A percentile compares a stretch with the other conserved stretches of the same genome.
phyloP scores from a whole-genome alignment of 1,140 invertebrate species.

The Capitella teleta region DNA sequence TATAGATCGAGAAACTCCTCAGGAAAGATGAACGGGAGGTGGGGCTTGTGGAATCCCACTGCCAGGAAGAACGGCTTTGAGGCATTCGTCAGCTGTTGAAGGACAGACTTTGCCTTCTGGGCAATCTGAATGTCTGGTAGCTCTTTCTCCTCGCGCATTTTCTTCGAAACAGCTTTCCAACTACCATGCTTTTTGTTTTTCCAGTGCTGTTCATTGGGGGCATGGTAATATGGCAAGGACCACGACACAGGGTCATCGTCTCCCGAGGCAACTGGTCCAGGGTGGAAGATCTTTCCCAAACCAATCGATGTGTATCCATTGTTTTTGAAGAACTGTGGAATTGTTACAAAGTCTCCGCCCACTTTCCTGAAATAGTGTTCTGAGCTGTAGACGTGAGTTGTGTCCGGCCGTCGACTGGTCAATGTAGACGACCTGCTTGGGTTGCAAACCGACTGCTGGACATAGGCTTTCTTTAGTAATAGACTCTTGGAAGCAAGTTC shows the following conservation, averaged over 20 bases:
- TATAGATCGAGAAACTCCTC: background rate
- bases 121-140: constrained; percentile 1
- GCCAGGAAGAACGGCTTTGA: constrained; percentile 4
- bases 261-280: background rate
- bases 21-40: constrained; percentile 6
- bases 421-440: constrained; percentile 12
- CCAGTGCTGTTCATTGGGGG: constrained; percentile 1
- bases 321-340: constrained; percentile 11
- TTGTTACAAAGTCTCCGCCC: constrained; percentile 6
- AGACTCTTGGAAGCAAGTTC: constrained; percentile 51
- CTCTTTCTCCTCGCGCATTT: background rate
- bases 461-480: constrained; percentile 55
- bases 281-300: constrained; percentile 13
- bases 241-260: constrained; percentile 12
- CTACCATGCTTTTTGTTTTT: background rate
- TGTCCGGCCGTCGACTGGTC: constrained; percentile 14
- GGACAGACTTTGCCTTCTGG: no score
- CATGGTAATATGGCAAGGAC: constrained; percentile 10
- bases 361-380: constrained; percentile 6
- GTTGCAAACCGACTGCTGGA: constrained; percentile 55
- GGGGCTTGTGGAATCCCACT: constrained; percentile 4
- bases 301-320: constrained; percentile 10
- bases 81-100: background rate
- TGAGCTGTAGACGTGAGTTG: constrained; percentile 11
- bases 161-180: background rate